Evolutionary conservation across 2,888 invertebrate genomes (phyloP).

Genomic region (Pteria penguin): DNA sequence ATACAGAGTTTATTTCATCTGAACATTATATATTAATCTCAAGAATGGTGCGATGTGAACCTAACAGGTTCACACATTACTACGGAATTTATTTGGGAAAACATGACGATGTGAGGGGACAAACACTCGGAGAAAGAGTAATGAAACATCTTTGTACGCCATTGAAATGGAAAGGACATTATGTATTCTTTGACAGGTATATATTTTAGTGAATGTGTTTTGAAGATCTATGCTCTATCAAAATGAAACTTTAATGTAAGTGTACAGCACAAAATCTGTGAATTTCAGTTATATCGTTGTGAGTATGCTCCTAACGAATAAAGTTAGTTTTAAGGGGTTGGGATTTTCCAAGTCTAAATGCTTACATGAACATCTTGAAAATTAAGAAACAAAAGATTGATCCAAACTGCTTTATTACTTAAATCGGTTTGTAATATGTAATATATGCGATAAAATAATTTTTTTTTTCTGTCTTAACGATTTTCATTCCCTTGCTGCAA

Average conservation of each 20-base stretch:
- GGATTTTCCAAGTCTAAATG: too few species aligned
- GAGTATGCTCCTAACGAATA: too few species aligned
- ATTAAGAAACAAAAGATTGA: too few species aligned
- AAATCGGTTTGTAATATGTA: too few species aligned
- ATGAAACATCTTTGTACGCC: constrained; percentile 20
- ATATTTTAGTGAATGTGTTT: not conserved
- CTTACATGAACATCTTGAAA: too few species aligned
- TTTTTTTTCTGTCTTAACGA: constrained; percentile 1
- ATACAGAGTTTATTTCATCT: not conserved
- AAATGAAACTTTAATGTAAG: too few species aligned
- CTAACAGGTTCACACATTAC: constrained; percentile 10
- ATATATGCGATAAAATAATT: too few species aligned
- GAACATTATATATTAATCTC: not conserved
- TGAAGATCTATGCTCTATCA: too few species aligned
- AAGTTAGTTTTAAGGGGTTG: too few species aligned
- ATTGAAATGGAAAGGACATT: constrained; percentile 24
- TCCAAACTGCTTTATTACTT: too few species aligned
- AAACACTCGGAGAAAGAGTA: constrained; percentile 7
- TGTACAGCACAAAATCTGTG: too few species aligned
- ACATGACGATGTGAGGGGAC: constrained; percentile 9
- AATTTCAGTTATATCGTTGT: too few species aligned
- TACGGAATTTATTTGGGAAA: constrained; percentile 21
- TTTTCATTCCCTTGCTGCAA: constrained; percentile 9
- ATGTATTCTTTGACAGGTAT: constrained; percentile 33
- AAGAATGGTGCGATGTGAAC: constrained; percentile 19